These are phyloP conservation scores for Pelobates cultripes DNA, from an alignment of 2,797 vertebrate species.

Conservation along the genomic window DNA sequence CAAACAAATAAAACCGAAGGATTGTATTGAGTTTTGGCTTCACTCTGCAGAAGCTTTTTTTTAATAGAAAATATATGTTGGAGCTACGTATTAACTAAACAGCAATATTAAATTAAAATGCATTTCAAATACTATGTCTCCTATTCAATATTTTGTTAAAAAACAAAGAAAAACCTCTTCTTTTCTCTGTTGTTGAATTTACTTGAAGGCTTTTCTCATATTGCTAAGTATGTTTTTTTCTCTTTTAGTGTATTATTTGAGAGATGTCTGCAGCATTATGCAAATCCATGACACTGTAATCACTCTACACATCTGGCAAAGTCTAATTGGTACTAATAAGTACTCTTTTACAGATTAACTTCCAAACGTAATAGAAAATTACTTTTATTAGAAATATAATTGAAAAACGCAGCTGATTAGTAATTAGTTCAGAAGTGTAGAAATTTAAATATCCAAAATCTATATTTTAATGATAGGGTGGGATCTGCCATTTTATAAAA, in stretches of 20 bases:
- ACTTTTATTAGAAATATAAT: slow-evolving; percentile 21
- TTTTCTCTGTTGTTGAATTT: not conserved
- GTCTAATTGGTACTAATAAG: slow-evolving; percentile 18
- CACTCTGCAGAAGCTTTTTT: too few species aligned
- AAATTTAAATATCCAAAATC: slow-evolving; percentile 1
- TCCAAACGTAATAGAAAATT: slow-evolving; percentile 16
- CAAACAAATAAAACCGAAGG: too few species aligned
- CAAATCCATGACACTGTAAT: slow-evolving; percentile 13
- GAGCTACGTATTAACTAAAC: too few species aligned
- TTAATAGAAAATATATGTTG: too few species aligned
- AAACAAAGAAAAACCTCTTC: not conserved
- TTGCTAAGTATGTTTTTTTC: not conserved
- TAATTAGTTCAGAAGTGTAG: slow-evolving; percentile 10
- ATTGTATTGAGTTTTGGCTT: too few species aligned
- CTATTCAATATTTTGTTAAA: not conserved
- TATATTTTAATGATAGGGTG: not conserved
- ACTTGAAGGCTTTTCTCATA: not conserved
- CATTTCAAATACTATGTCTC: not conserved
- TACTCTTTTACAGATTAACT: slow-evolving; percentile 15
- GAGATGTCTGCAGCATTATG: slow-evolving; percentile 8
- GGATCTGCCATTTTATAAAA: not conserved
- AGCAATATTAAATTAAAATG: too few species aligned
- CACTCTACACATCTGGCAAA: slow-evolving; percentile 28
- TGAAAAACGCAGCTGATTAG: slow-evolving; percentile 16
- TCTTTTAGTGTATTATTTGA: slow-evolving; percentile 4